Percentiles rank a stretch among this genome's conserved stretches.
phyloP scores from a whole-genome alignment of 2,113 vertebrate genomes.

The Recurvirostra avosetta region DNA sequence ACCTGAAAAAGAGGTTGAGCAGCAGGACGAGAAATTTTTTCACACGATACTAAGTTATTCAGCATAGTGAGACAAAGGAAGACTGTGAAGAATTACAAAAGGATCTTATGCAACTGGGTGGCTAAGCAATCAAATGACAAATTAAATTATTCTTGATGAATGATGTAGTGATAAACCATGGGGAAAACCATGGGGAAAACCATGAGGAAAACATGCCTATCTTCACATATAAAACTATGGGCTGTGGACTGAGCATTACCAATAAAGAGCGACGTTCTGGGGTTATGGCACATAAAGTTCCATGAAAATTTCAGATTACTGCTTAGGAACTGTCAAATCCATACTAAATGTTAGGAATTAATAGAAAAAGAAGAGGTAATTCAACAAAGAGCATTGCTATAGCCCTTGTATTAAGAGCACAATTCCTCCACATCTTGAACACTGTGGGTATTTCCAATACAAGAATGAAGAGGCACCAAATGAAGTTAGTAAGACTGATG shows the following conservation, averaged over 20 bases:
- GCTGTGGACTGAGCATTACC: background rate
- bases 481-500: background rate
- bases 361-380: background rate
- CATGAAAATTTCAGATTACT: background rate
- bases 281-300: background rate
- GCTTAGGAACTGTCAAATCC: background rate
- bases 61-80: background rate
- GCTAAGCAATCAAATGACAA: conserved; percentile 28
- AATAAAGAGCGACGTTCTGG: background rate
- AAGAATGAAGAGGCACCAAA: background rate
- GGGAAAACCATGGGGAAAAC: background rate
- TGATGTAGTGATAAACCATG: background rate
- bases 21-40: background rate
- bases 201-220: background rate
- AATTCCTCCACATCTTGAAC: background rate
- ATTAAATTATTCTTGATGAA: conserved; percentile 35
- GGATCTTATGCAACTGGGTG: conserved; percentile 17
- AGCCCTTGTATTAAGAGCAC: background rate
- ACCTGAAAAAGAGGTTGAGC: background rate
- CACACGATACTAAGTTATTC: background rate
- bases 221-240: background rate
- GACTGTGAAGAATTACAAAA: conserved; percentile 23
- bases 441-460: background rate
- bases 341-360: background rate
- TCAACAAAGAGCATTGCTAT: background rate